phyloP scores from a whole-genome alignment of 2,888 invertebrate genomes.

The Leptopilina drosophilae region DNA sequence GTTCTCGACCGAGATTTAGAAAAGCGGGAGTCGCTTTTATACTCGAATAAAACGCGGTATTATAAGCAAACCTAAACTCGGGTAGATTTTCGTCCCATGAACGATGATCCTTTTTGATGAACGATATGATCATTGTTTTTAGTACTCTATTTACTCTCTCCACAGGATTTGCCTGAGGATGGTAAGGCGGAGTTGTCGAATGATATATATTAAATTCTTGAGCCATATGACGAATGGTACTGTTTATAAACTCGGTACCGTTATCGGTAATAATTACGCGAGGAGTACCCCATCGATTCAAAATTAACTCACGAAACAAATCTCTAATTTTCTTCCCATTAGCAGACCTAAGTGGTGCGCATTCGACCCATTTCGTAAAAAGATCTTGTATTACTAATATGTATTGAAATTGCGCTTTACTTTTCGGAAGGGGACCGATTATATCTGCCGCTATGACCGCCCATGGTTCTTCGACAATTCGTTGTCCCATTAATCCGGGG shows the following conservation, averaged over 20 bases:
- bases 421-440: constrained; percentile 53
- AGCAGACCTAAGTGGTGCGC: constrained; percentile 28
- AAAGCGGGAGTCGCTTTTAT: constrained; percentile 37
- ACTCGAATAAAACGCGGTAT: constrained; percentile 7
- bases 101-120: constrained; percentile 53
- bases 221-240: constrained; percentile 9
- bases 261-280: constrained; percentile 43
- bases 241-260: constrained; percentile 46
- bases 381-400: constrained; percentile 58
- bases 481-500: constrained; percentile 42
- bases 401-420: constrained; percentile 53
- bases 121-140: constrained; percentile 63
- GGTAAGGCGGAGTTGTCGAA: constrained; percentile 39
- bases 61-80: constrained; percentile 46
- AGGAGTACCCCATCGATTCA: constrained; percentile 42
- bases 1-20: constrained; percentile 38
- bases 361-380: constrained; percentile 49
- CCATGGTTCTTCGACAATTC: constrained; percentile 51
- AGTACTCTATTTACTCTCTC: constrained; percentile 57
- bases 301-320: constrained; percentile 34
- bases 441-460: constrained; percentile 30
- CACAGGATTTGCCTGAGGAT: constrained; percentile 57
- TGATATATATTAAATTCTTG: constrained; percentile 31
- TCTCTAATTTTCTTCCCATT: constrained; percentile 39
- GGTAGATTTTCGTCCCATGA: constrained; percentile 59